phyloP scores from a whole-genome alignment of 1,140 invertebrate species.

The Heliconius melpomene region DNA sequence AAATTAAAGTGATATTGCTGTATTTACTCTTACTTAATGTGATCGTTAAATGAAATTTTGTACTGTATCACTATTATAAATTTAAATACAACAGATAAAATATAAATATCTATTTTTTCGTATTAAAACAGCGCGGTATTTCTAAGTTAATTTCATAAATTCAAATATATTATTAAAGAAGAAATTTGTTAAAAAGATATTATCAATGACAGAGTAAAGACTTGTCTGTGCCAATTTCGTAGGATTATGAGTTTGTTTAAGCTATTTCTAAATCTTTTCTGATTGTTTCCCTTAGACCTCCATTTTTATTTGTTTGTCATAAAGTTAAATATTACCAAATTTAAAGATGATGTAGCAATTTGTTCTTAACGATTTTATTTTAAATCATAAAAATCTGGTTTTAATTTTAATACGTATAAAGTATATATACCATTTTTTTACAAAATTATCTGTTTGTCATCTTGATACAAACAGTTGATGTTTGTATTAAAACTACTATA shows the following conservation, averaged over 20 bases:
- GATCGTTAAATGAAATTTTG: constrained; percentile 61
- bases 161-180: constrained; percentile 2
- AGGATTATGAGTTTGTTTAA: constrained; percentile 18
- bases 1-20: constrained; percentile 62
- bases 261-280: background rate
- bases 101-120: constrained; percentile 24
- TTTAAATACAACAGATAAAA: constrained; percentile 14
- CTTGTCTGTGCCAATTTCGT: constrained; percentile 39
- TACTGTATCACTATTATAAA: constrained; percentile 43
- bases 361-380: background rate
- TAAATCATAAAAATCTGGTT: background rate
- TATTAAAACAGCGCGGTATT: constrained; percentile 38
- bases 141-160: constrained; percentile 22
- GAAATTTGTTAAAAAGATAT: background rate
- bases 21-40: constrained; percentile 75
- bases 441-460: background rate
- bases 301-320: background rate
- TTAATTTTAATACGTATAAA: background rate
- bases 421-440: background rate
- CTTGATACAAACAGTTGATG: background rate
- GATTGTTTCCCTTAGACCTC: background rate
- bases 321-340: background rate
- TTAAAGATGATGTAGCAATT: background rate
- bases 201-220: constrained; percentile 24
- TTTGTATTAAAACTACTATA: background rate